Evolutionary conservation across 2,888 invertebrate genomes (phyloP), one percentile per base, ranked within the genome.

Genomic region (Alitta virens): DNA sequence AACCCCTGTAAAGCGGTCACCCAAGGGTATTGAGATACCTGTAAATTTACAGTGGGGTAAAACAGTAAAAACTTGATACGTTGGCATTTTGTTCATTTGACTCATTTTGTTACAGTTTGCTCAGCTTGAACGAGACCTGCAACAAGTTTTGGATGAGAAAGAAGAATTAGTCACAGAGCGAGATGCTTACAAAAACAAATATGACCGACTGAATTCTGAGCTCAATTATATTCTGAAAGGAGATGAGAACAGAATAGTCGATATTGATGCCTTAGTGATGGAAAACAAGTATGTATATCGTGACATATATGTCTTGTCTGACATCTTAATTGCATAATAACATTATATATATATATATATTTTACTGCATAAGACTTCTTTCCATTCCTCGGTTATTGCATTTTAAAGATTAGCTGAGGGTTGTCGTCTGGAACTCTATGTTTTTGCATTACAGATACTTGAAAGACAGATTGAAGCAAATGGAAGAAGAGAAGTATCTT

Each of bases 111-210:
- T 56, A 18, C 51, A 90, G 88, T 90, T 87, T 78, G 86, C 86
- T 68, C 90, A 91, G 81, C 81, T 92, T 54, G 88, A 90, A 74
- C 84, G 87, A 52, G 92, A 93, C 81, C 85, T 92, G 38, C 87
- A 91, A 78, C 86, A 88, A 5, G 86, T 91, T 27, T 80, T 92
- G 51, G 92, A 92, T 79, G 92, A 92, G 77, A 92, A 92, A 76
- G 91, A 92, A 75, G 92, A 92, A 76, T 80, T 90, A 38, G 87
- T 89, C 21, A 88, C 87, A 3, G 91, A 92, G 77, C 85, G 91
- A 64, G 92, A 92, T 79, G 90, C 90, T 25, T 92, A 90, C 76
- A 90, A 91, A 76, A 88, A 87, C 71, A 92, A 92, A 84, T 89
- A 90, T 2, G 91, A 91, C 76, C 85, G 91, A 12, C 84, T 92